Evolutionary conservation across 2,888 invertebrate species (phyloP).

Genomic region (Latrodectus hesperus): DNA sequence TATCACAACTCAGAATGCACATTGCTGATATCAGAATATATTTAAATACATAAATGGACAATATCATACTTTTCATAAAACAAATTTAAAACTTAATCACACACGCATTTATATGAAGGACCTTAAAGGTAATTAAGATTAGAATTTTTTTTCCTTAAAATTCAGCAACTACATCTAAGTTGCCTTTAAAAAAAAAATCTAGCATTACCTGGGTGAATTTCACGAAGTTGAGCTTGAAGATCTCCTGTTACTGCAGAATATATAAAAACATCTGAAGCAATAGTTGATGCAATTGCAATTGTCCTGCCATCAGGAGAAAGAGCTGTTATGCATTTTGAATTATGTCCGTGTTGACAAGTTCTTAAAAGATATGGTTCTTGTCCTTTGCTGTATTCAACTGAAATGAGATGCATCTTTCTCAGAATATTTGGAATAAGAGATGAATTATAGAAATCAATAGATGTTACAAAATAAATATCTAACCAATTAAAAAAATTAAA

Average conservation of each 20-base stretch:
- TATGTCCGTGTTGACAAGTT: slow-evolving; percentile 79
- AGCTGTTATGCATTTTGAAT: slow-evolving; percentile 78
- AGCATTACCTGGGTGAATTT: slow-evolving; percentile 77
- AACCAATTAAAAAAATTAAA: no score
- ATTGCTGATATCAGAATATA: no score
- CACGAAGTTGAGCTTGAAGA: slow-evolving; percentile 81
- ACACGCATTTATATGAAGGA: no score
- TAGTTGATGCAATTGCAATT: slow-evolving; percentile 82
- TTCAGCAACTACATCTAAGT: no score
- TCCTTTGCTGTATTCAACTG: slow-evolving; percentile 86
- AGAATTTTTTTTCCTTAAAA: no score
- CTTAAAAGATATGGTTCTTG: slow-evolving; percentile 84
- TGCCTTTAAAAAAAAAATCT: no score
- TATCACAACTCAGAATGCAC: no score
- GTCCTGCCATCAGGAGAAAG: slow-evolving; percentile 88
- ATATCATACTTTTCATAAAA: no score
- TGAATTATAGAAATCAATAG: not conserved
- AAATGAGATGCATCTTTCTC: not conserved
- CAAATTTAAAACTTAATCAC: no score
- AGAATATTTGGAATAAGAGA: not conserved
- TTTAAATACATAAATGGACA: no score
- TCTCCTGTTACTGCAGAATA: slow-evolving; percentile 82
- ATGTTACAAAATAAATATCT: no score
- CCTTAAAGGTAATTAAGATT: no score
- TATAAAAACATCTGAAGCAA: slow-evolving; percentile 81